Conservation (phyloP, 2,888 invertebrate genomes). For the Pyrocoelia pectoralis region DNA sequence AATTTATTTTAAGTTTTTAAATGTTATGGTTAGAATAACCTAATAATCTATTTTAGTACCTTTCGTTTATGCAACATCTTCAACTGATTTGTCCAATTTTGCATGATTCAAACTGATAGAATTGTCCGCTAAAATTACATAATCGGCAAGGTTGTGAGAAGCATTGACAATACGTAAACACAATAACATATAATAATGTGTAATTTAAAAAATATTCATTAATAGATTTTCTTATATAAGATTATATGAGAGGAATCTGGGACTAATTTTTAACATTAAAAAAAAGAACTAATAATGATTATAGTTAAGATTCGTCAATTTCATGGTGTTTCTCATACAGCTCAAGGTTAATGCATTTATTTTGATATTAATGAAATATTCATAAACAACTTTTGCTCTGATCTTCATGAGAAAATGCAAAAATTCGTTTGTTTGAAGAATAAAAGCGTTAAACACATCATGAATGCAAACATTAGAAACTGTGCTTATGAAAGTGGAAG, state of each 20-base stretch:
- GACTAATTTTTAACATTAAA: neutral
- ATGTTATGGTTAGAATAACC: neutral
- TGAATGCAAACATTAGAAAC: neutral
- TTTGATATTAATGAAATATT: too few species aligned
- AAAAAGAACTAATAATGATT: neutral
- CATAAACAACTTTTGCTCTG: neutral
- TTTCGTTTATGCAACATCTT: neutral
- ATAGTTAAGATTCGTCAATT: neutral
- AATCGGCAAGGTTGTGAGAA: neutral
- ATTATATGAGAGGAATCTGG: neutral
- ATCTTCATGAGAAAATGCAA: neutral
- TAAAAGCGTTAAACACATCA: neutral
- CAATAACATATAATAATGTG: slow-evolving; percentile 4
- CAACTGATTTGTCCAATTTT: too few species aligned
- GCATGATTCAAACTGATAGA: too few species aligned
- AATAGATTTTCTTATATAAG: neutral
- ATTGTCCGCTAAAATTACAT: neutral
- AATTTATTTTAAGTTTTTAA: neutral
- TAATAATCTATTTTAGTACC: neutral
- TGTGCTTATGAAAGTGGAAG: neutral
- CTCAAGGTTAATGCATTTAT: neutral
- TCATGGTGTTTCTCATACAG: neutral
- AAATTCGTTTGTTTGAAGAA: neutral
- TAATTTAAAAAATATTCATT: too few species aligned
- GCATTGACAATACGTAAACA: neutral